Evolutionary conservation across 2,113 vertebrate species (phyloP), one percentile per base, ranked within the genome.

Genomic region (Delphinapterus leucas): DNA sequence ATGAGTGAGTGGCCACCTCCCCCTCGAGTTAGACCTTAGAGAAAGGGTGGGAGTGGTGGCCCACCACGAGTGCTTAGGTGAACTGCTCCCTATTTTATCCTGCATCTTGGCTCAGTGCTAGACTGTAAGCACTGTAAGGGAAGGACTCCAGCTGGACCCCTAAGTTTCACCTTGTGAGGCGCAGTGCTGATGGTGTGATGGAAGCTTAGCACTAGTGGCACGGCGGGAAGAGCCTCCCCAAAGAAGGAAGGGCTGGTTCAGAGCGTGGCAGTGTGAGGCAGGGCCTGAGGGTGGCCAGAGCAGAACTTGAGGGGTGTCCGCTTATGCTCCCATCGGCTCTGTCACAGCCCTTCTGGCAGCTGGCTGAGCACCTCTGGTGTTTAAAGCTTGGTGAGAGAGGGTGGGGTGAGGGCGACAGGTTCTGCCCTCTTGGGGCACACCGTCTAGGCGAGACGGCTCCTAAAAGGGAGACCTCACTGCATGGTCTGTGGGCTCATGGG

Each of bases 121-220:
- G 63, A 1, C 93, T 25, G 8, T 44, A 6, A 81, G 49, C 76
- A 33, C 76, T 8, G 12, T 33, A 49, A 49, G 38, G 58, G 44
- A 55, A 49, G 38, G 63, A 10, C 36, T 28, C 8, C 21, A 4
- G 68, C 41, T 60, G 41, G 76, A 70, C 60, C 17, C 63, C 26
- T 5, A 33, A 44, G 61, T 28, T 20, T 28, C 15, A 0, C 55
- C 26, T 17, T 13, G 11, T 63, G 14, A 25, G 70, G 20, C 0
- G 0, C 11, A 38, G 55, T 20, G 18, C 23, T 21, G 18, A 33
- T 9, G 20, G 21, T 6, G 36, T 18, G 6, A 23, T 36, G 60
- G 68, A 84, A 12, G 36, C 61, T 44, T 74, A 25, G 44, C 14
- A 23, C 10, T 21, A 55, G 36, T 33, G 74, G 36, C 23, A 28